Evolutionary conservation across 2,113 vertebrate species (phyloP).

Genomic region (Prunella fulvescens): DNA sequence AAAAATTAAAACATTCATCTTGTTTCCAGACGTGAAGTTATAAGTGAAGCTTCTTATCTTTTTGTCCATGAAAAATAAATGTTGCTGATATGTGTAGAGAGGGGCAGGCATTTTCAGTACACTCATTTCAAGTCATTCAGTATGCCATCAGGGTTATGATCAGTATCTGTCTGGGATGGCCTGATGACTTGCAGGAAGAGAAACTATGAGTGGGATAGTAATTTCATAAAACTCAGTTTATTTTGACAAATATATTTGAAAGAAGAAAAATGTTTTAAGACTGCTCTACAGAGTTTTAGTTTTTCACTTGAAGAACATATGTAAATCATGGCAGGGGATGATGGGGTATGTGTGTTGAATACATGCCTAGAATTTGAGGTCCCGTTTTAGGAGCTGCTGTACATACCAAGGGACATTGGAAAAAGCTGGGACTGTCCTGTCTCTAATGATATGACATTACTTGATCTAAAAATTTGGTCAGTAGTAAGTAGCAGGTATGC

Average conservation of each 20-base stretch:
- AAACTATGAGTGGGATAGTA: not conserved
- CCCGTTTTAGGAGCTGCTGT: not conserved
- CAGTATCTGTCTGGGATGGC: not conserved
- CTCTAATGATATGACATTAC: not conserved
- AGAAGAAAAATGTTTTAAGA: not conserved
- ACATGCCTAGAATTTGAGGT: not conserved
- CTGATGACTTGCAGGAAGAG: not conserved
- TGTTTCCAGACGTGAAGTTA: not conserved
- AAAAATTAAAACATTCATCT: not conserved
- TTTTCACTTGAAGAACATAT: not conserved
- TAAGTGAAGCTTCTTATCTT: not conserved
- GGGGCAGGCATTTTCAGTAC: not conserved
- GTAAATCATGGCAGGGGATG: not conserved
- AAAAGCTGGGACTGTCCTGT: not conserved
- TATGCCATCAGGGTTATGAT: not conserved
- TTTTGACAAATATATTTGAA: not conserved
- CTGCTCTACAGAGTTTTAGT: not conserved
- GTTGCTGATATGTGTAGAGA: not conserved
- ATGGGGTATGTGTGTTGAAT: not conserved
- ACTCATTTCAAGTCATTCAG: not conserved
- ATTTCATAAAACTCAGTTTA: not conserved
- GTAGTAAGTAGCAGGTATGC: not conserved
- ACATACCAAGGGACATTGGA: not conserved
- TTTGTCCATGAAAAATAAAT: not conserved
- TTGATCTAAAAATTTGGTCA: not conserved